Base-by-base conservation (phyloP, 2,797 vertebrate genomes). In the Crocidura indochinensis region DNA sequence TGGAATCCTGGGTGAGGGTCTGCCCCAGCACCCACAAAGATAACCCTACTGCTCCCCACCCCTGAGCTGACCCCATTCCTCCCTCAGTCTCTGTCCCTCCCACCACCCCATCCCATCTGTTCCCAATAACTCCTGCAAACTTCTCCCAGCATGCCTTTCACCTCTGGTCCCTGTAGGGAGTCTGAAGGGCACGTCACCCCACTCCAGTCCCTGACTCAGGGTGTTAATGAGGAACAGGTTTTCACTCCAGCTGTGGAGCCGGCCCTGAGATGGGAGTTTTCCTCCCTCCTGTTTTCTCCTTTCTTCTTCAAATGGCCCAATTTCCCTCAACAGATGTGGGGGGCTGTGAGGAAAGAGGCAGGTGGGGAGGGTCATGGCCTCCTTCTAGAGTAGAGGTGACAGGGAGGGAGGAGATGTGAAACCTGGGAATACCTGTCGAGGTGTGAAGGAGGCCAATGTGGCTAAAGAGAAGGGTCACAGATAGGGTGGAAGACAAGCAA, bases 291-390 rank as follows among this genome's bases (percentile, higher is more conserved):
- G 80, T 73, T 65, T 10, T 81, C 86, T 73, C 88, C 81, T 95
- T 96, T 94, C 75, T 95, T 93, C 93, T 96, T 95, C 95, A 95
- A 77, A 87, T 94, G 82, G 90, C 56, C 89, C 95, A 53, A 93
- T 96, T 96, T 96, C 94, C 93, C 88, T 20, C 88, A 89, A 49
- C 88, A 94, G 94, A 90, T 90, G 92, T 65, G 46, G 80, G 4
- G 11, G 51, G 38, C 7, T 44, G 77, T 29, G 26, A 31, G n/a
- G 47, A 24, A 14, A 67, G 26, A 29, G 67, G 84, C 89, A 91
- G 94, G 95, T 92, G 85, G 74, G 83, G 26, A 31, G 83, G 91
- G 68, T 29, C 46, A 79, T 76, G 78, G 64, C 53, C 77, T 84
- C 84, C 64, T 80, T 71, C 51, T 87, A n/a, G 62, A 44, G 62